Percentiles rank a stretch among this genome's conserved stretches.
phyloP scores from a whole-genome alignment of 64 coral and sea anemone species.

The Stichodactyla mertensii region DNA sequence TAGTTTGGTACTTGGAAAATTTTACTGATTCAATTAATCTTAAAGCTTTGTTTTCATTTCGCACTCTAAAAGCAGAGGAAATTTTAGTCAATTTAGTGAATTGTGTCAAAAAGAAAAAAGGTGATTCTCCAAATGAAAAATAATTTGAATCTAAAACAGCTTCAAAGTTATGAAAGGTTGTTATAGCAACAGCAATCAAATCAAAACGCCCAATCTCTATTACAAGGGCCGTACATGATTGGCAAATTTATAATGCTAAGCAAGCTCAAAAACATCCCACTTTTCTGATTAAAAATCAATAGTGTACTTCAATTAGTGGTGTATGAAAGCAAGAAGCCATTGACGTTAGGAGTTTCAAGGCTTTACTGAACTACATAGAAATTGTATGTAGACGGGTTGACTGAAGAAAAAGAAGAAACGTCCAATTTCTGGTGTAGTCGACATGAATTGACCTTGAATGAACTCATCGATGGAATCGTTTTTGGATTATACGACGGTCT shows the following conservation, averaged over 20 bases:
- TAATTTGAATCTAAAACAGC: not conserved
- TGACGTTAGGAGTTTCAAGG: too few species aligned
- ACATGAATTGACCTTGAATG: not conserved
- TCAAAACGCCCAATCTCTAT: not conserved
- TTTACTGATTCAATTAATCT: not conserved
- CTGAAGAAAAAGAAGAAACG: too few species aligned
- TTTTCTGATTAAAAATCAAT: too few species aligned
- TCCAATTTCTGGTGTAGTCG: too few species aligned
- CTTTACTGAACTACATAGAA: too few species aligned
- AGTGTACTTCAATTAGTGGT: too few species aligned
- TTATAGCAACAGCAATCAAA: not conserved
- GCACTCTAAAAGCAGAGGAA: not conserved
- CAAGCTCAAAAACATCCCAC: not conserved
- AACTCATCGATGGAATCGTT: not conserved
- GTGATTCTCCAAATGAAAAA: not conserved
- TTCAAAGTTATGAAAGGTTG: not conserved
- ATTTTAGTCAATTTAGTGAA: not conserved
- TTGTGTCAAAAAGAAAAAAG: not conserved
- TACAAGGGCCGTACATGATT: not conserved
- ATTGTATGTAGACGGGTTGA: too few species aligned
- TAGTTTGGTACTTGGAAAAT: not conserved
- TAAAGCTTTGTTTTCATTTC: not conserved
- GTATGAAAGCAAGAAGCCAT: too few species aligned
- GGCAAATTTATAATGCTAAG: not conserved
- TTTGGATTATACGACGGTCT: not conserved